Base-by-base conservation (phyloP, 64 coral and sea anemone genomes). In the Porites lutea region DNA sequence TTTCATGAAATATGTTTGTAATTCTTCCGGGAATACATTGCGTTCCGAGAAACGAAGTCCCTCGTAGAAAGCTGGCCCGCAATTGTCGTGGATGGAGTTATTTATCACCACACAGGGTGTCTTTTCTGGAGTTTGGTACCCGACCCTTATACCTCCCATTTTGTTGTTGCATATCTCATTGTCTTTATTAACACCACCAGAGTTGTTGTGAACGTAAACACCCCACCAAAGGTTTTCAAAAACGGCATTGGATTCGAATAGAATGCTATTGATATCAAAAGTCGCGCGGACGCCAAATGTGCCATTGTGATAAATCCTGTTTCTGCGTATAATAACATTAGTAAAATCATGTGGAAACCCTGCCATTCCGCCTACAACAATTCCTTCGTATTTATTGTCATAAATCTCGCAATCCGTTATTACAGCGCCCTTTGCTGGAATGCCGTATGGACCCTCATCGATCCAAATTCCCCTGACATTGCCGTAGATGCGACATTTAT, bases 111-210 rank as follows among this genome's bases (percentile, higher is more conserved):
- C 79, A 8, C 79, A 82, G 4, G 79, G 59, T 62, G 44, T 14
- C 44, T 65, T 65, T 10, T 27, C 59, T 48, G 79, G 79, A 82
- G 58, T 65, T 49, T 44, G 79, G 2, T 10, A n/a, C 43, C 79
- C 23, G 0, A 64, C 58, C 59, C 49, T 82, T 16, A 82, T 16
- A 18, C 79, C 79, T 45, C 79, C 79, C 79, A 82, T 82, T 48
- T 82, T 82, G 79, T 82, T 82, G 37, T 64, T 82, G 16, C 79
- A 82, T 48, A 82, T 82, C 59, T 82, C 59, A 6, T 82, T 82
- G 37, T 6, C 11, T 10, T 15, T 82, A 19, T 82, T 65, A 0
- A 49, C 23, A 65, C 79, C 79, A 10, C 79, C 79, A 46, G 79
- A 82, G 8, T 82, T 49, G 79, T 18, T 65, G 59, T 82, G 79